Evolutionary conservation across 2,888 invertebrate genomes (phyloP).

Genomic region (Drosophila nr. perissopoda): DNA sequence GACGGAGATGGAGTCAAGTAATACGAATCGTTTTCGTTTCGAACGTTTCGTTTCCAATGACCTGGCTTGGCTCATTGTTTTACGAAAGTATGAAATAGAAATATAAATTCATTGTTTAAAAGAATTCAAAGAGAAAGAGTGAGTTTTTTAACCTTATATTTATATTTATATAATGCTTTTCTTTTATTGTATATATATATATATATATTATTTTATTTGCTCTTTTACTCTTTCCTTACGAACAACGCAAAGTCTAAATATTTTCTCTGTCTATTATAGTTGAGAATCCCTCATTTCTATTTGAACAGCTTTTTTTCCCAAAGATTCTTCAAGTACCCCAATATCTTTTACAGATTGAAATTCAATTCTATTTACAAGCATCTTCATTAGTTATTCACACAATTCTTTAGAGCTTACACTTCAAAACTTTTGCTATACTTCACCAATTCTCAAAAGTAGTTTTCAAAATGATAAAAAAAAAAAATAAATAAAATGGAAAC

Average conservation of each 20-base stretch:
- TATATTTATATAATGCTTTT: neutral
- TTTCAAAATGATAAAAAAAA: slow-evolving; percentile 47
- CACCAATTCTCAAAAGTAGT: slow-evolving; percentile 33
- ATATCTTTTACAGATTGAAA: slow-evolving; percentile 49
- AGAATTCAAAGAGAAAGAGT: slow-evolving; percentile 4
- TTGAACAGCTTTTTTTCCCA: neutral
- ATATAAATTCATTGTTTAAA: slow-evolving; percentile 35
- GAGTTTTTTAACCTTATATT: neutral
- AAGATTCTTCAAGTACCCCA: slow-evolving; percentile 17
- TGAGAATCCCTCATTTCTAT: neutral
- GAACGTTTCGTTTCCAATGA: slow-evolving; percentile 9
- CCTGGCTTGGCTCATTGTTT: slow-evolving; percentile 10
- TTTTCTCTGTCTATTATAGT: neutral
- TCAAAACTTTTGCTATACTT: slow-evolving; percentile 35
- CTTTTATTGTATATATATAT: neutral
- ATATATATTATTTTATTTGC: too few species aligned
- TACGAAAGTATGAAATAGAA: slow-evolving; percentile 4
- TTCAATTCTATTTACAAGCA: slow-evolving; percentile 29
- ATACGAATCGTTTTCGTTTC: slow-evolving; percentile 36
- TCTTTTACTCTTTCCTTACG: neutral
- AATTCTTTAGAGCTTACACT: slow-evolving; percentile 40
- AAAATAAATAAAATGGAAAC: slow-evolving; percentile 2
- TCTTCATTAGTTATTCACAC: slow-evolving; percentile 60
- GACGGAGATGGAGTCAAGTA: slow-evolving; percentile 37
- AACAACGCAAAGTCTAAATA: neutral